phyloP scores from a whole-genome alignment of 2,888 invertebrate species.

The Spisula subtruncata region DNA sequence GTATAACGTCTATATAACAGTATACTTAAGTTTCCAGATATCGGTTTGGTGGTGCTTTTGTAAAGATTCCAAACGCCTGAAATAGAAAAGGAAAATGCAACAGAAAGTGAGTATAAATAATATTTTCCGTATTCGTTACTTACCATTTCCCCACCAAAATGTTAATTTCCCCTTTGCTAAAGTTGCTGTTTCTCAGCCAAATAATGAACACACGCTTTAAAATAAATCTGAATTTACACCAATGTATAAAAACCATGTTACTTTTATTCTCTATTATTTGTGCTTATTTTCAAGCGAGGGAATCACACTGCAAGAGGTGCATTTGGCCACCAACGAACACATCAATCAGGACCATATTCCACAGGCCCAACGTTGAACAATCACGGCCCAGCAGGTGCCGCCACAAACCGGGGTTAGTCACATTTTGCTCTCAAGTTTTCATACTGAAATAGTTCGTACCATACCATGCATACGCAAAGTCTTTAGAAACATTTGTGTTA shows the following conservation, averaged over 20 bases:
- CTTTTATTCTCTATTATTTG: no score
- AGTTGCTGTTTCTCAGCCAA: no score
- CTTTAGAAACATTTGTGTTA: no score
- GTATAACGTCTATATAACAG: no score
- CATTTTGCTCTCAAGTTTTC: not conserved
- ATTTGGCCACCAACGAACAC: not conserved
- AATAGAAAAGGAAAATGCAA: not conserved
- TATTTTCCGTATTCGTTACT: no score
- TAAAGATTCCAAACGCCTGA: not conserved
- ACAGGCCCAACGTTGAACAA: not conserved
- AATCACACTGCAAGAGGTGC: not conserved
- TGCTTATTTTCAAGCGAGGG: not conserved
- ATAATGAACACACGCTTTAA: no score
- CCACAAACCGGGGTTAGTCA: not conserved
- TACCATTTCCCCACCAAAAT: no score
- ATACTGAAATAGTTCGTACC: not conserved
- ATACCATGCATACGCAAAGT: no score
- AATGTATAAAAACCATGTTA: no score
- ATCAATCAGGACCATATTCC: not conserved
- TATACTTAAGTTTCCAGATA: not conserved
- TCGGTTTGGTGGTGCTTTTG: not conserved
- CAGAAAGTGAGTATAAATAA: not conserved
- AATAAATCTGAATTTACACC: no score
- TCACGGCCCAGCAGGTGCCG: not conserved
- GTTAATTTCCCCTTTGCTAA: no score